Evolutionary conservation across 2,113 vertebrate genomes (phyloP), one percentile per base, ranked within the genome.

Genomic region (Sorex araneus): DNA sequence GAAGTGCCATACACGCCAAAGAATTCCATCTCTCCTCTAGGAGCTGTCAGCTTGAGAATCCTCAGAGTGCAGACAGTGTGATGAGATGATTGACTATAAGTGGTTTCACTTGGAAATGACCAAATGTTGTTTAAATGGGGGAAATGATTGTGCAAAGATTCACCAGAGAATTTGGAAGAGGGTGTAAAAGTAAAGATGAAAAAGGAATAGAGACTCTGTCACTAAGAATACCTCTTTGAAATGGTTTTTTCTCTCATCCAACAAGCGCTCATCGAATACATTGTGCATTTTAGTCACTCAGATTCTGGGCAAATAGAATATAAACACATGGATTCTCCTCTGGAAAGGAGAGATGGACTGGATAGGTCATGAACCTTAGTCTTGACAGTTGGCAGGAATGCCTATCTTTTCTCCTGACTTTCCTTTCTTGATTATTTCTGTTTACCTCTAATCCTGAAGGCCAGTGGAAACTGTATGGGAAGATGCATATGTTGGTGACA

Each of bases 101-200:
- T 21, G 19, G 27, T 30, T 54, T 77, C 83, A 54, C 28, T n/a
- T 87, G 76, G 23, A 91, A 86, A 81, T 77, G 36, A 43, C 43
- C 60, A 45, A 67, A 32, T 40, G 40, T 3, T 70, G 32, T 12
- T 90, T 50, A 70, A 75, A 36, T 30, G 3, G 27, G 5, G 15
- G 8, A 1, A 81, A 50, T 36, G 73, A 81, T 76, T 70, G 15
- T 27, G n/a, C 30, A 64, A 57, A 79, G 25, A 86, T 40, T 40
- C 32, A 36, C 23, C 63, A 86, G n/a, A 6, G 19, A 66, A 45
- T 75, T 74, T 86, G 32, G 28, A 85, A 16, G 6, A 81, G 47
- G 2, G 1, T 36, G 7, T 28, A 47, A 88, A 94, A 70, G n/a
- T 54, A 92, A 73, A 91, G 23, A 57, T 4, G 9, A 25, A 15